phyloP scores from a whole-genome alignment of 2,888 invertebrate species.

The Tachystola acroxantha region DNA sequence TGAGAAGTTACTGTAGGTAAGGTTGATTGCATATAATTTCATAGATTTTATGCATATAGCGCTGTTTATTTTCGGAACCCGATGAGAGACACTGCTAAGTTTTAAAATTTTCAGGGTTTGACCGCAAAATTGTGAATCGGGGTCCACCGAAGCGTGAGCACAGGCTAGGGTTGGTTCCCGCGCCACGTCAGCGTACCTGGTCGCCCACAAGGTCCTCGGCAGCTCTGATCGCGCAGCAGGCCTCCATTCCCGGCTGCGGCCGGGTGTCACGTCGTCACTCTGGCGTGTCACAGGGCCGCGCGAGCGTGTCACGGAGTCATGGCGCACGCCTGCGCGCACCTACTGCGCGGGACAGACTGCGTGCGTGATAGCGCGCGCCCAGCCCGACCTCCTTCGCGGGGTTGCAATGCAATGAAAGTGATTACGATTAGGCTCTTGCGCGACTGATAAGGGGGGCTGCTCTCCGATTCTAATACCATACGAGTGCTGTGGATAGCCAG shows the following conservation, averaged over 20 bases:
- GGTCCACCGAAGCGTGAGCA: not conserved
- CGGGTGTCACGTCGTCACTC: slow-evolving; percentile 28
- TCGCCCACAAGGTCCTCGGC: slow-evolving; percentile 73
- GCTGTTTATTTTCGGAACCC: too few species aligned
- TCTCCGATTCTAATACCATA: slow-evolving; percentile 25
- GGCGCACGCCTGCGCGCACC: slow-evolving; percentile 25
- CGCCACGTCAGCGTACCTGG: slow-evolving; percentile 54
- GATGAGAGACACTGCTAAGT: not conserved
- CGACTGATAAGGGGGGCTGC: slow-evolving; percentile 69
- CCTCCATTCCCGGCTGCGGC: slow-evolving; percentile 70
- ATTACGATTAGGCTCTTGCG: slow-evolving; percentile 65
- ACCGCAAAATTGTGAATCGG: not conserved
- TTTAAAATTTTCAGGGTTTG: not conserved
- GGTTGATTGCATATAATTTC: too few species aligned
- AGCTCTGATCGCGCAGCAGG: slow-evolving; percentile 66
- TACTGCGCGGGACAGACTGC: slow-evolving; percentile 50
- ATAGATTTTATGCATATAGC: too few species aligned
- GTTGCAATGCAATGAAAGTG: slow-evolving; percentile 73
- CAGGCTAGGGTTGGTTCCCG: slow-evolving; percentile 3
- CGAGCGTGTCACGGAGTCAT: slow-evolving; percentile 21
- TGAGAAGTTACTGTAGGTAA: too few species aligned
- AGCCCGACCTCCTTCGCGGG: slow-evolving; percentile 56
- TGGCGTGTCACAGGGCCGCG: slow-evolving; percentile 29
- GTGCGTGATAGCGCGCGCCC: slow-evolving; percentile 43
- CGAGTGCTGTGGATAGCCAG: not conserved